These are phyloP conservation scores for Lethenteron camtschaticum DNA, from an alignment of 2,113 vertebrate species.

Conservation along the genomic window DNA sequence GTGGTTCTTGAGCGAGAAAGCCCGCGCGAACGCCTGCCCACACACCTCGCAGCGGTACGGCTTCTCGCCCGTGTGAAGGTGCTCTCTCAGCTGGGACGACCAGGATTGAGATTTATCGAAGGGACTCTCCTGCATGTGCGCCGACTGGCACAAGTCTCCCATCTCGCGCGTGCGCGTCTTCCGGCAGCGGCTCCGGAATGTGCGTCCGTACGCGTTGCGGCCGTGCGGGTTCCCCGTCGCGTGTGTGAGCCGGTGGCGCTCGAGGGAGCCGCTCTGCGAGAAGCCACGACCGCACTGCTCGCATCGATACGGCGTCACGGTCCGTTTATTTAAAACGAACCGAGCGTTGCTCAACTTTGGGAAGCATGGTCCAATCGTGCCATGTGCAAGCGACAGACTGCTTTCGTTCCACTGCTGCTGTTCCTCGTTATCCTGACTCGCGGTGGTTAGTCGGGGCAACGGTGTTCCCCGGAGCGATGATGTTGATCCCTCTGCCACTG, in stretches of 20 bases:
- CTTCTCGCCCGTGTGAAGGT: constrained; percentile 38
- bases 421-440: no score
- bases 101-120: background rate
- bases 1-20: background rate
- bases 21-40: background rate
- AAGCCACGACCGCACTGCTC: constrained; percentile 4
- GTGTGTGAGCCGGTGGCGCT: constrained; percentile 10
- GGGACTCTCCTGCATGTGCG: background rate
- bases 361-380: no score
- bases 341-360: no score
- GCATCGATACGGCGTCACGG: background rate
- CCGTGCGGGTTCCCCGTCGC: constrained; percentile 15
- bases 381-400: no score
- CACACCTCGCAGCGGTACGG: background rate
- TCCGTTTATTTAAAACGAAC: no score
- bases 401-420: no score
- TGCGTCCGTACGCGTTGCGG: constrained; percentile 16
- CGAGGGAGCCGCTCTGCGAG: background rate
- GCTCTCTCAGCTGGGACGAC: constrained; percentile 46
- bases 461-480: no score
- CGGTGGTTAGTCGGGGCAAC: no score
- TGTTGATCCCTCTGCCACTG: no score
- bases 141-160: constrained; percentile 16
- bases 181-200: constrained; percentile 16
- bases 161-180: constrained; percentile 18